phyloP scores from a whole-genome alignment of 2,113 vertebrate genomes.

The Dipodomys stephensi region DNA sequence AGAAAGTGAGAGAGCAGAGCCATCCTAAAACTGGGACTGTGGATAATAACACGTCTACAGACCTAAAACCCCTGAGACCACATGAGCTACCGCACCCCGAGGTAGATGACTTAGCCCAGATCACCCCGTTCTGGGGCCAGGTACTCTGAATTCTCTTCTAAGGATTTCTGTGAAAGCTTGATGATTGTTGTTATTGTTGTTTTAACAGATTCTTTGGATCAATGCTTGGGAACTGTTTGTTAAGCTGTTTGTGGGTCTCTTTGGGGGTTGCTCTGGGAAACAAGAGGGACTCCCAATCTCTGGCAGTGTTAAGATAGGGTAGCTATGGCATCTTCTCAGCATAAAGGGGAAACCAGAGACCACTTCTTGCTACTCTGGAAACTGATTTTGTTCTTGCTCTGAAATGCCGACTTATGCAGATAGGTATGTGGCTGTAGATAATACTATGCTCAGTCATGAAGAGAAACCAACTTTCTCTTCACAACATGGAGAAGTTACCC shows the following conservation, averaged over 20 bases:
- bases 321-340: accelerated
- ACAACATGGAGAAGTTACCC: constrained; percentile 12
- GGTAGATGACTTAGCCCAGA: constrained; percentile 91
- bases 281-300: not conserved
- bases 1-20: constrained; percentile 89
- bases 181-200: constrained; percentile 44
- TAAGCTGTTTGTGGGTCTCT: constrained; percentile 23
- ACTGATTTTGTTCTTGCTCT: not conserved
- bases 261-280: not conserved
- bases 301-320: not conserved
- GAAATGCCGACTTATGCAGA: not conserved
- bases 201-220: not conserved
- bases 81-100: constrained; percentile 83
- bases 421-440: not conserved
- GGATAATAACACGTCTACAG: constrained; percentile 89
- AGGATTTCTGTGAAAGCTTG: constrained; percentile 83
- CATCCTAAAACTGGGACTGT: constrained; percentile 87
- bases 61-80: constrained; percentile 88
- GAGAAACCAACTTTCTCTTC: not conserved
- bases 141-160: constrained; percentile 91
- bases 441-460: not conserved
- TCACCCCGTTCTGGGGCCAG: constrained; percentile 91
- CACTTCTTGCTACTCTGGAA: not conserved
- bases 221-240: not conserved
- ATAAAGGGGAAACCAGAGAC: not conserved